Evolutionary conservation across 2,797 vertebrate species (phyloP), one percentile per base, ranked within the genome.

Genomic region (Chiroxiphia lanceolata): DNA sequence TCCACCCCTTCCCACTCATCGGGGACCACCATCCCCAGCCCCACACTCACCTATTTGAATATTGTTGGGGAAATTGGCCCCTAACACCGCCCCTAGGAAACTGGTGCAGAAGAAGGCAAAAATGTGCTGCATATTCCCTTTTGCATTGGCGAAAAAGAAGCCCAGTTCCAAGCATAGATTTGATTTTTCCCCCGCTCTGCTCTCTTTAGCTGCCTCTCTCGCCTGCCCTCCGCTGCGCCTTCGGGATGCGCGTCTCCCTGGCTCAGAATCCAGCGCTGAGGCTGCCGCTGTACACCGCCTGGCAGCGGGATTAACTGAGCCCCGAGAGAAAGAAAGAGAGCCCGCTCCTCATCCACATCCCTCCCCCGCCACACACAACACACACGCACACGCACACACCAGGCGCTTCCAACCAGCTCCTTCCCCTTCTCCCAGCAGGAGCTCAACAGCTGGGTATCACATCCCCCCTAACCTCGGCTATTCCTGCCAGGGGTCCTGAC

Each of bases 61-160:
- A 97, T 99, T 99, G 99, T 99, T 99, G 98, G 99, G 99, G 95
- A 99, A 99, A 99, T 99, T 99, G 98, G 99, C 99, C 98, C 98
- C 99, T 98, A 99, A 98, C 98, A 99, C 99, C 98, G 99, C 98
- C 98, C 99, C 99, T 99, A 99, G 99, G 98, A 99, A 99, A 98
- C 99, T 98, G 99, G 99, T 99, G 98, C 98, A 99, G 98, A 99
- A 99, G 98, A 99, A 98, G 98, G 98, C 98, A 98, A 99, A 97
- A 98, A 99, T 99, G 98, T 99, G 98, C 99, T 99, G 99, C 99
- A 99, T 99, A 99, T 99, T 99, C 99, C 99, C 98, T 98, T 99
- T 99, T 99, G 99, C 99, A 99, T 99, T 99, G 99, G 99, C 98
- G 99, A 98, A 98, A 98, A 98, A 98, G 97, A 98, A 99, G 98